phyloP scores from a whole-genome alignment of 2,888 invertebrate species.

The Tachina fera region DNA sequence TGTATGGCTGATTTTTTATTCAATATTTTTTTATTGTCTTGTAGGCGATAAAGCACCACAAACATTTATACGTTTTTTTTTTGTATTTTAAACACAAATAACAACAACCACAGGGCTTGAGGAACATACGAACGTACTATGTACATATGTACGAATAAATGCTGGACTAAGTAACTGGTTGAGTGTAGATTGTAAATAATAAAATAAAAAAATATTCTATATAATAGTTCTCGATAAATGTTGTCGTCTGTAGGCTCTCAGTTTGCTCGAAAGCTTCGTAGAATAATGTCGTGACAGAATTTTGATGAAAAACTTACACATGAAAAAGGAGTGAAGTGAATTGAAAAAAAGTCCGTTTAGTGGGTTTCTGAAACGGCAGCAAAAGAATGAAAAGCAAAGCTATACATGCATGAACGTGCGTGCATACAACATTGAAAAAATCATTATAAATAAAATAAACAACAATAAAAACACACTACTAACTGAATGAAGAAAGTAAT shows the following conservation, averaged over 20 bases:
- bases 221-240: constrained; percentile 66
- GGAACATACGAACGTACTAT: constrained; percentile 3
- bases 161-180: constrained; percentile 35
- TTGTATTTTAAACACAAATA: constrained; percentile 35
- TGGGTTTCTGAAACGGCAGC: constrained; percentile 52
- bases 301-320: constrained; percentile 16
- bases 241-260: constrained; percentile 67
- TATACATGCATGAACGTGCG: background rate
- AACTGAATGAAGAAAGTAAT: constrained; percentile 53
- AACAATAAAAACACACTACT: constrained; percentile 31
- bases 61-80: constrained; percentile 31
- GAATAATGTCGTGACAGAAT: constrained; percentile 72
- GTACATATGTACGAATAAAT: constrained; percentile 4
- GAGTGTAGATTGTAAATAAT: constrained; percentile 60
- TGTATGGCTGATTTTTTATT: constrained; percentile 29
- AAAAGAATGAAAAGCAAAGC: constrained; percentile 36
- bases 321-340: constrained; percentile 36
- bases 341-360: constrained; percentile 53
- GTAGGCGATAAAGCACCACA: constrained; percentile 65
- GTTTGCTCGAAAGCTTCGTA: constrained; percentile 72
- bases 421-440: constrained; percentile 4
- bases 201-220: background rate
- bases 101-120: constrained; percentile 42
- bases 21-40: constrained; percentile 40
- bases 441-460: constrained; percentile 29